phyloP scores from a whole-genome alignment of 2,797 vertebrate genomes.

The Australoheros facetus region DNA sequence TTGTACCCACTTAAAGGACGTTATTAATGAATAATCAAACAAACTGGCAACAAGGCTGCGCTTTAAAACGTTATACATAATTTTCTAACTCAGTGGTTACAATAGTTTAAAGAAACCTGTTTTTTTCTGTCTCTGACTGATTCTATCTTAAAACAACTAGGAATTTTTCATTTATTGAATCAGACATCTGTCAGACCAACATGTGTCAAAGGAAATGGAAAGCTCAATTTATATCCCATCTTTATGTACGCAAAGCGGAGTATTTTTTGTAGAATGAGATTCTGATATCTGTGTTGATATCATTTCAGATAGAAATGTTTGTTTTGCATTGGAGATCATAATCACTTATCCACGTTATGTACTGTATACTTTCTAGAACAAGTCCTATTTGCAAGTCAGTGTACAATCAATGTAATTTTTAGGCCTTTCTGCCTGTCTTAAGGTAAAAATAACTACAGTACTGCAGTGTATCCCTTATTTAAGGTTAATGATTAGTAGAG shows the following conservation, averaged over 20 bases:
- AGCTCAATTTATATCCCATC: background rate
- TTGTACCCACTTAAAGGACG: too few relatives aligned
- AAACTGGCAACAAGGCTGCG: background rate
- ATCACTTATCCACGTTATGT: background rate
- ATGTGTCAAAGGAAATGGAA: background rate
- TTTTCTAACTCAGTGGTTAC: background rate
- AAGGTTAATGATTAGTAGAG: constrained; percentile 21
- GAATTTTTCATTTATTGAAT: background rate
- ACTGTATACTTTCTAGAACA: background rate
- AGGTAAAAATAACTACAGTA: background rate
- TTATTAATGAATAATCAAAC: background rate
- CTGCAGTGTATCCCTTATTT: background rate
- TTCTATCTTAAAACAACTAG: background rate
- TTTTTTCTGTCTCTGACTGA: background rate
- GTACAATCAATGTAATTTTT: background rate
- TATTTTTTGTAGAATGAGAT: background rate
- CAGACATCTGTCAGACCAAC: background rate
- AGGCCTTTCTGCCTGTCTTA: background rate
- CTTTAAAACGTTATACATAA: background rate
- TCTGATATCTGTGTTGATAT: background rate
- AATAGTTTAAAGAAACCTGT: background rate
- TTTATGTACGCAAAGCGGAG: background rate
- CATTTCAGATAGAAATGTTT: too few relatives aligned
- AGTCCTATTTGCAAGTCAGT: background rate
- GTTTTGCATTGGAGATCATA: too few relatives aligned